Base-by-base conservation (phyloP, 2,888 invertebrate species). In the Polymixis lichenea region DNA sequence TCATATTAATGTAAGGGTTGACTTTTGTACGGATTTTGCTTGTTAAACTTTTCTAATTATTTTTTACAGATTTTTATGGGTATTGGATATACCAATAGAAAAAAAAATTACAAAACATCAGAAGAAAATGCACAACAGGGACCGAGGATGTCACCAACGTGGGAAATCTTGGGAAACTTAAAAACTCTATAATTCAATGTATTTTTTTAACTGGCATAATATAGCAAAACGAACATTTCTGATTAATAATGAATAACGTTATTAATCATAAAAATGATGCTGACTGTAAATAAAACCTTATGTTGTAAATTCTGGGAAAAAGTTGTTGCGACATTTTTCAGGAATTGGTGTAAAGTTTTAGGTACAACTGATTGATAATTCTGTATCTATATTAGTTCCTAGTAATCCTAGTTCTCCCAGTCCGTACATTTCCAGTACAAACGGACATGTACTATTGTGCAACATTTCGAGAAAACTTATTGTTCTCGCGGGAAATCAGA, bases 401-500 rank as follows among this genome's bases (percentile, higher is more conserved):
- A 7, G n/a, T 56, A 43, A 60, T 49, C 19, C 56, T 55, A 67
- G 49, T 60, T 72, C 13, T 32, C 60, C 51, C 49, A 68, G 53
- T 55, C 22, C 13, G 76, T 69, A 51, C 72, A 75, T 72, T 80
- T 69, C 71, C 72, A 60, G 49, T n/a, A 55, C 76, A 69, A 72
- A 77, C 66, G 51, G 69, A 69, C 72, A 74, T 84, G 61, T 70
- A 80, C 72, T 70, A 78, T 73, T 75, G 75, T 83, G 77, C 77
- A 81, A 75, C 75, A 84, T 84, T 84, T 80, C 77, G 51, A 83
- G 80, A 80, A 82, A 86, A 86, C 82, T 85, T 86, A 87, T 86
- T 84, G 86, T 86, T 78, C 87, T 82, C 87, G 58, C 55, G 86
- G 87, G 87, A 87, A 87, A 87, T 87, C 87, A 87, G 85, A 85